Evolutionary conservation across 2,797 vertebrate species (phyloP).

Genomic region (Halcyon smyrnensis): DNA sequence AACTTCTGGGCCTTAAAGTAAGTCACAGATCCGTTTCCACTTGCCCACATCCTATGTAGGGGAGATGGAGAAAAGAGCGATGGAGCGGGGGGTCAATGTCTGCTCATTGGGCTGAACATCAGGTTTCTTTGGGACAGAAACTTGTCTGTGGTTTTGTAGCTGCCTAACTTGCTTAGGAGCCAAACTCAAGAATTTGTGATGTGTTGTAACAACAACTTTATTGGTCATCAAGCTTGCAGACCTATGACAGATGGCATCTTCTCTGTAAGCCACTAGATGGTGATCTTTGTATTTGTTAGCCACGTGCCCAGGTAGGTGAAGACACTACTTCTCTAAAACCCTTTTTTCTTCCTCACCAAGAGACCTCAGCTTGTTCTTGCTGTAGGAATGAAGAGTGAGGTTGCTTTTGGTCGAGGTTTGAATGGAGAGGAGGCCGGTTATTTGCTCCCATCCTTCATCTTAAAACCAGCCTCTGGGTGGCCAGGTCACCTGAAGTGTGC

Average conservation of each 20-base stretch:
- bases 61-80: neutral
- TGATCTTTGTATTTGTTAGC: slow-evolving; percentile 66
- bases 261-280: slow-evolving; percentile 65
- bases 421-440: neutral
- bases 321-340: neutral
- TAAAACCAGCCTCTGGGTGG: neutral
- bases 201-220: slow-evolving; percentile 6
- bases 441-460: neutral
- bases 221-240: neutral
- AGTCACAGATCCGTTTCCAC: neutral
- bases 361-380: neutral
- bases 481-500: neutral
- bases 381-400: neutral
- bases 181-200: neutral
- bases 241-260: slow-evolving; percentile 16
- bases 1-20: neutral
- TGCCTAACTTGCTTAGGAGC: neutral
- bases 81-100: neutral
- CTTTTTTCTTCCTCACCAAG: neutral
- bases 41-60: neutral
- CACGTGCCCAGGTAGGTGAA: slow-evolving; percentile 36
- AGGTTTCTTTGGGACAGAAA: neutral
- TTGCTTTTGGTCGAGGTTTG: neutral
- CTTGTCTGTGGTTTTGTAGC: neutral
- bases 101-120: fast-evolving